Evolutionary conservation across 2,113 vertebrate genomes (phyloP), one percentile per base, ranked within the genome.

Genomic region (Indri indri): DNA sequence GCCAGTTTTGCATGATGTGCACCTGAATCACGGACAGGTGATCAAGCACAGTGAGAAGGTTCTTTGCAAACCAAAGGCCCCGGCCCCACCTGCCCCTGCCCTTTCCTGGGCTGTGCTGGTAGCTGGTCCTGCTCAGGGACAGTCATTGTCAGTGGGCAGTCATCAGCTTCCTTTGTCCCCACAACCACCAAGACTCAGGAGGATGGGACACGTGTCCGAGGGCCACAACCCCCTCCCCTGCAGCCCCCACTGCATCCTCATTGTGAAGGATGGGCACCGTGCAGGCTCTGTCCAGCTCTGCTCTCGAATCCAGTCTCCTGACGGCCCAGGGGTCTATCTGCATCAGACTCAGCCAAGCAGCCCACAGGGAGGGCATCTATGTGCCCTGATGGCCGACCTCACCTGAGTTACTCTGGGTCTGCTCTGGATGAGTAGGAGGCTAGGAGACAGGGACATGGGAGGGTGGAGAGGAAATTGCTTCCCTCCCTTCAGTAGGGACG

Each of bases 221-320:
- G 25, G 27, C 27, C 37, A 45, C 20, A 42, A 37, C 5, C 27
- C 20, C 37, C 30, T 42, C 13, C 12, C 30, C 59, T 77, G 54
- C 5, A 85, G 17, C 5, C 37, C 42, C 57, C 8, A 13, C 40
- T 18, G 0, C 0, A 0, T 42, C 37, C 65, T 65, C 0, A 1
- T 63, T 57, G 3, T 32, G 93, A 80, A 34, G 59, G 74, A 66
- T 9, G 47, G 45, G 66, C 40, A 11, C 25, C 8, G 1, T 3
- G 34, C 30, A 11, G 47, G 59, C 23, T 47, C 73, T 0, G 0
- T 34, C 54, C 5, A 37, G 17, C 27, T 59, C 50, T 42, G 37
- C 47, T 20, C 27, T 90, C 25, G 6, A 9, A 3, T 37, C 47
- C 42, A 34, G 47, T 52, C 42, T 85, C 74, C 32, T 9, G n/a